A percentile compares a stretch with the other conserved stretches of the same genome.
phyloP scores from a whole-genome alignment of 92 coral and sea anemone species.

The Palythoa heliodiscus region DNA sequence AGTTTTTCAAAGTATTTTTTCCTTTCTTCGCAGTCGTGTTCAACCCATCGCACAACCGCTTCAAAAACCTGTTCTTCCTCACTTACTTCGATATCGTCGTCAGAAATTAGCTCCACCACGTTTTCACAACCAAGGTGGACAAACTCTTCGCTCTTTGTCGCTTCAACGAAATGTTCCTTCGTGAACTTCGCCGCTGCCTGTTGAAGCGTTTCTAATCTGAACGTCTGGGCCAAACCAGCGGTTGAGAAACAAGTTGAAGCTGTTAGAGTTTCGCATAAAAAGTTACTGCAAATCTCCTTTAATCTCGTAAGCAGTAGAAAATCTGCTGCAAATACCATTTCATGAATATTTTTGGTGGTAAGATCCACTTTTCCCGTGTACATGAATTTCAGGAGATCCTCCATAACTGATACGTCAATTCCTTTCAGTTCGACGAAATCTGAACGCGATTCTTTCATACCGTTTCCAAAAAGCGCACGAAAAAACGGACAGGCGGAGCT shows the following conservation, averaged over 20 bases:
- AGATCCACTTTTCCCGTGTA: conserved; percentile 84
- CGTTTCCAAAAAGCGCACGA: conserved; percentile 81
- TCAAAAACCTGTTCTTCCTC: conserved; percentile 90
- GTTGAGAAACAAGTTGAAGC: conserved; percentile 85
- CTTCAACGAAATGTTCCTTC: conserved; percentile 76
- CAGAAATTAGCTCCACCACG: conserved; percentile 75
- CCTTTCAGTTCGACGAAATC: conserved; percentile 49
- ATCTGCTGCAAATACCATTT: conserved; percentile 88
- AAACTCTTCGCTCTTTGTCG: conserved; percentile 88
- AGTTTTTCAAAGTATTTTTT: conserved; percentile 58
- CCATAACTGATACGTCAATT: conserved; percentile 66
- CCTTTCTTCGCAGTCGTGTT: conserved; percentile 72
- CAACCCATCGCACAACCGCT: conserved; percentile 87
- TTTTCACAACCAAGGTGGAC: conserved; percentile 57
- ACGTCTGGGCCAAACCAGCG: conserved; percentile 76
- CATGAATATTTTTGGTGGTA: conserved; percentile 70
- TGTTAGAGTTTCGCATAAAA: conserved; percentile 64
- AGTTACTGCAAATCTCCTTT: conserved; percentile 76
- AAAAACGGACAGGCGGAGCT: conserved; percentile 86
- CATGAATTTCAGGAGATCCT: conserved; percentile 81
- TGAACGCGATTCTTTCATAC: conserved; percentile 72
- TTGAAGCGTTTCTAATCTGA: conserved; percentile 68
- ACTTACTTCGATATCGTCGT: conserved; percentile 72
- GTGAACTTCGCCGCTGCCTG: conserved; percentile 71
- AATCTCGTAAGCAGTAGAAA: conserved; percentile 73